Conservation (phyloP, 2,888 invertebrate genomes). For the Polydrusus tereticollis region DNA sequence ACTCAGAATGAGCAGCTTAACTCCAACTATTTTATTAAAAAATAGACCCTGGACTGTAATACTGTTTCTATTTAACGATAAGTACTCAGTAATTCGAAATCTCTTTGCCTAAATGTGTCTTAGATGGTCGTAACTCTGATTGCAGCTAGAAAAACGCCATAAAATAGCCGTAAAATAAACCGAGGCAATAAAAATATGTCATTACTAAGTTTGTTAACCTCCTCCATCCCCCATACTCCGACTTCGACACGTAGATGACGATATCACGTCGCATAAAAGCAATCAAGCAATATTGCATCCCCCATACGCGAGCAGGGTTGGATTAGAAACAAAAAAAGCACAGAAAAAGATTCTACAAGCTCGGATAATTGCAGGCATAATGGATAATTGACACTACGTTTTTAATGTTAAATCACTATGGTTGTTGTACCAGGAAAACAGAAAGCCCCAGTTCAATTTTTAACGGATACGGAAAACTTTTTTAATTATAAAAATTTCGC, state of each 20-base stretch:
- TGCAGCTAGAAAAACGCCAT: constrained; percentile 20
- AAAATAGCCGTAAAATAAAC: constrained; percentile 30
- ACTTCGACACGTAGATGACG: constrained; percentile 25
- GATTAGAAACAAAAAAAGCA: constrained; percentile 31
- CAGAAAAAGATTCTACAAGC: constrained; percentile 1
- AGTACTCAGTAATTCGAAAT: constrained; percentile 10
- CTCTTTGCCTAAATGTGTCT: neutral
- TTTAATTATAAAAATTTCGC: no score
- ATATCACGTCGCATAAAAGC: constrained; percentile 39
- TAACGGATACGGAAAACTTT: no score
- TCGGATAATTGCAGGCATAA: no score
- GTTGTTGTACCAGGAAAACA: no score
- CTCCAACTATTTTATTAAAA: no score
- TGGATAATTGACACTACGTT: no score
- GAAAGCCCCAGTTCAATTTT: no score
- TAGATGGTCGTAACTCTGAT: constrained; percentile 26
- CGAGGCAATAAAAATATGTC: constrained; percentile 32
- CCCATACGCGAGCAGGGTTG: constrained; percentile 25
- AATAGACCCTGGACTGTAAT: neutral
- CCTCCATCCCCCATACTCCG: constrained; percentile 24
- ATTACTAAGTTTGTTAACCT: constrained; percentile 43
- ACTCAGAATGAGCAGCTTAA: neutral
- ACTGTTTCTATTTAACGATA: neutral
- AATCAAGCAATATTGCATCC: constrained; percentile 40
- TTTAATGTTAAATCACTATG: no score